Percentiles rank a stretch among this genome's conserved stretches.
Conservation (phyloP, 2,888 invertebrate genomes). For the Cantharis flavilabris region DNA sequence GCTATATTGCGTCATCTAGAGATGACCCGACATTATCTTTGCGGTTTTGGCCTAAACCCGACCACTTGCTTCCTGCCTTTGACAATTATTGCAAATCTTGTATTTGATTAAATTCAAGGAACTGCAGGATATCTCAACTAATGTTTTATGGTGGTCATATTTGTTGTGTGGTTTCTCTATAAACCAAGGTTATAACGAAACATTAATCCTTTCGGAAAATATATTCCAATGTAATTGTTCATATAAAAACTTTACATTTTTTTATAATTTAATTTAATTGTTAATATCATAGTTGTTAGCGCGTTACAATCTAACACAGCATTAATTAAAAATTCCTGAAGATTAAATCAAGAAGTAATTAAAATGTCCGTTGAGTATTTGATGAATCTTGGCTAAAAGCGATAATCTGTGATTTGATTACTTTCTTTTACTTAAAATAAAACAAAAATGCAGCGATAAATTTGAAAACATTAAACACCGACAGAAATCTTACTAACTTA, state of each 20-base stretch:
- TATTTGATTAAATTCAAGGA: conserved; percentile 25
- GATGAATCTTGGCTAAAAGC: not conserved
- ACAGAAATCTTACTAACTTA: too few relatives aligned
- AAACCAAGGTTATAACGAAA: not conserved
- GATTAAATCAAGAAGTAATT: not conserved
- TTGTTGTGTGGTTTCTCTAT: conserved; percentile 13
- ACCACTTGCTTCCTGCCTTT: conserved; percentile 23
- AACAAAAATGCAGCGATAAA: too few relatives aligned
- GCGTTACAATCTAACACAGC: not conserved
- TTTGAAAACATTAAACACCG: too few relatives aligned
- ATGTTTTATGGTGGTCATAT: conserved; percentile 2
- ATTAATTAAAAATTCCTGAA: not conserved
- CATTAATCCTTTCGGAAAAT: not conserved
- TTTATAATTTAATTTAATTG: not conserved
- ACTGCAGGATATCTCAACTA: conserved; percentile 12
- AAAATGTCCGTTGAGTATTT: not conserved
- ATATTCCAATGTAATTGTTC: not conserved
- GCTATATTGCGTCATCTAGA: conserved; percentile 13
- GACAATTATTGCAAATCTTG: conserved; percentile 23
- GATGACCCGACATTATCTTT: conserved; percentile 26
- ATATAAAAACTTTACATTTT: not conserved
- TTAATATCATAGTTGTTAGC: not conserved
- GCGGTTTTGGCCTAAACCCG: conserved; percentile 20
- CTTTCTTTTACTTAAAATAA: not conserved
- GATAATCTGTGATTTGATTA: not conserved